A percentile compares a stretch with the other conserved stretches of the same genome.
Evolutionary conservation across 1,140 invertebrate genomes (phyloP).

Genomic region (Bombus superbus): DNA sequence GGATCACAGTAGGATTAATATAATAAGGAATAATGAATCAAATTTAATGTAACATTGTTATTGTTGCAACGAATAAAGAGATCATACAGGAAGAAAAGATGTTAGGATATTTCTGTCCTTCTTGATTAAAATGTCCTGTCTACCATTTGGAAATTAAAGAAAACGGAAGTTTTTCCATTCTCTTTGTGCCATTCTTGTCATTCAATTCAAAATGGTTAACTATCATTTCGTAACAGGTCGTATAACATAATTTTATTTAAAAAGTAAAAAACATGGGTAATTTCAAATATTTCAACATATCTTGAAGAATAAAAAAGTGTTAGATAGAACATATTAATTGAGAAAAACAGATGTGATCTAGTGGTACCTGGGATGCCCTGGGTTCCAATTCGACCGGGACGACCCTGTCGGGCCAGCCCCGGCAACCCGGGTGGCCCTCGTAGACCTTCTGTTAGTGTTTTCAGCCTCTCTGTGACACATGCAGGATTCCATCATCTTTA

Average conservation of each 20-base stretch:
- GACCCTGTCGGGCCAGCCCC: slow-evolving; percentile 77
- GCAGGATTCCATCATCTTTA: slow-evolving; percentile 73
- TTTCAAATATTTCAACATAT: no score
- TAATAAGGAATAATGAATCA: not conserved
- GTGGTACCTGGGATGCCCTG: slow-evolving; percentile 82
- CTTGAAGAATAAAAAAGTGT: not conserved
- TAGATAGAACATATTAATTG: not conserved
- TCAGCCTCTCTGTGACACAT: slow-evolving; percentile 81
- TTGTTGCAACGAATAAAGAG: not conserved
- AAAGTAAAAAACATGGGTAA: no score
- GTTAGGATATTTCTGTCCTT: slow-evolving; percentile 1
- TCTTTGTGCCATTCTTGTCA: no score
- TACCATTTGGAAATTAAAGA: not conserved
- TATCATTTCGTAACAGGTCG: no score
- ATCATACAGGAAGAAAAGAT: not conserved
- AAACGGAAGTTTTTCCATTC: not conserved
- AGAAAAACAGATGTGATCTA: not conserved
- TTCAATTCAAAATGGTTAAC: no score
- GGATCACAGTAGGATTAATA: not conserved
- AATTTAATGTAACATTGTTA: not conserved
- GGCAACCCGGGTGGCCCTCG: slow-evolving; percentile 82
- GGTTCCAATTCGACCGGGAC: slow-evolving; percentile 77
- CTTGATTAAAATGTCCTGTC: not conserved
- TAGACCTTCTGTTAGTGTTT: slow-evolving; percentile 83
- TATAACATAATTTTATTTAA: no score